A percentile compares a stretch with the other conserved stretches of the same genome.
Evolutionary conservation across 2,888 invertebrate species (phyloP).

Genomic region (Microctonus brassicae): DNA sequence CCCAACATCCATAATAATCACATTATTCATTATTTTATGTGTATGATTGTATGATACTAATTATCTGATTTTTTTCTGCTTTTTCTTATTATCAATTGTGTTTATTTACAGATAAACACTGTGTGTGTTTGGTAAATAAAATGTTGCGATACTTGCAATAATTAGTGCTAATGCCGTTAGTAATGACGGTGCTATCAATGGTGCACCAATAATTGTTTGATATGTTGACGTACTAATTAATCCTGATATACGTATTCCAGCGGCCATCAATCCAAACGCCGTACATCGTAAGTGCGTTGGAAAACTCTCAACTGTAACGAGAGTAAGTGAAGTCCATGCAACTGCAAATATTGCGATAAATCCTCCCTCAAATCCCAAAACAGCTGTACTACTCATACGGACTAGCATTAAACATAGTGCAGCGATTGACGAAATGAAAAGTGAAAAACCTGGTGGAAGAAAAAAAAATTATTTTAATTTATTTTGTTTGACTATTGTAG

Average conservation of each 20-base stretch:
- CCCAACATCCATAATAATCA: background rate
- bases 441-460: conserved; percentile 64
- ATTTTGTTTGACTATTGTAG: background rate
- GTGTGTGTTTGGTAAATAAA: conserved; percentile 69
- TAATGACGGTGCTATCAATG: conserved; percentile 68
- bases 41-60: background rate
- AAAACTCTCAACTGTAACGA: conserved; percentile 70
- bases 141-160: conserved; percentile 66
- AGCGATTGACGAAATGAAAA: conserved; percentile 67
- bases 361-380: conserved; percentile 70
- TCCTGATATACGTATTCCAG: conserved; percentile 67
- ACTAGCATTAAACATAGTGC: conserved; percentile 69
- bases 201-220: conserved; percentile 66
- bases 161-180: conserved; percentile 67
- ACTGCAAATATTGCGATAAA: conserved; percentile 70
- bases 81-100: background rate
- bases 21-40: background rate
- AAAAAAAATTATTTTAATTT: background rate
- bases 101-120: conserved; percentile 66
- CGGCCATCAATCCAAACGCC: conserved; percentile 69
- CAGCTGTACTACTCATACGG: conserved; percentile 64
- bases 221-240: conserved; percentile 69
- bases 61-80: background rate
- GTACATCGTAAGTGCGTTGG: conserved; percentile 70
- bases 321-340: conserved; percentile 70